Evolutionary conservation across 2,888 invertebrate species (phyloP).

Genomic region (Pterostichus niger): DNA sequence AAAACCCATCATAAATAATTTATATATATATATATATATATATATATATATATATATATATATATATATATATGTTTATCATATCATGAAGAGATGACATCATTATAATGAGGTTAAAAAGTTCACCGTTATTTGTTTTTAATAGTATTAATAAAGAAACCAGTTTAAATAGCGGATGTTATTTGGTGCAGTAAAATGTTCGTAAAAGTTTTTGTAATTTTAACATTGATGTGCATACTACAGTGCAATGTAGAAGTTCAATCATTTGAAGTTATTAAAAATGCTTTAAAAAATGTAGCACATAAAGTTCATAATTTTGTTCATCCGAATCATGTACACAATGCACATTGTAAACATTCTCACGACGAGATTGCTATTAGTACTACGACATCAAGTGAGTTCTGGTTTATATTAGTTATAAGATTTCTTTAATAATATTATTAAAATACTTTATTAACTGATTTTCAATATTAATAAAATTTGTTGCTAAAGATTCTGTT

Average conservation of each 20-base stretch:
- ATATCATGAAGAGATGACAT: conserved; percentile 13
- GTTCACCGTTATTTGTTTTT: conserved; percentile 25
- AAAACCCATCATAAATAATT: neutral
- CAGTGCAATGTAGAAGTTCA: conserved; percentile 28
- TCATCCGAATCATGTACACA: conserved; percentile 41
- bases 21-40: too few species aligned
- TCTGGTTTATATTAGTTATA: too few species aligned
- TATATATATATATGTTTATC: conserved; percentile 45
- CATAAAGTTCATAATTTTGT: conserved; percentile 19
- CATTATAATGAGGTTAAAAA: conserved; percentile 30
- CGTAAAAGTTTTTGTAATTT: conserved; percentile 42
- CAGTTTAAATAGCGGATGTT: neutral
- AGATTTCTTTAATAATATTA: too few species aligned
- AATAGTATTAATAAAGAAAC: neutral
- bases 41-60: too few species aligned
- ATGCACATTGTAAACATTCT: conserved; percentile 25
- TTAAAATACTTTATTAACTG: too few species aligned
- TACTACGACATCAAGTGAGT: conserved; percentile 39
- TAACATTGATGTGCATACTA: conserved; percentile 20
- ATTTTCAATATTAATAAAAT: too few species aligned
- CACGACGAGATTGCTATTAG: conserved; percentile 23
- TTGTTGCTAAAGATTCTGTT: too few species aligned
- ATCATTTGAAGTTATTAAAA: conserved; percentile 51
- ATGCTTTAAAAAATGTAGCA: conserved; percentile 29
- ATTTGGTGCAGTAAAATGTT: conserved; percentile 49